These are phyloP conservation scores for Toxonevra muliebris DNA, from an alignment of 2,888 invertebrate genomes.

Conservation along the genomic window DNA sequence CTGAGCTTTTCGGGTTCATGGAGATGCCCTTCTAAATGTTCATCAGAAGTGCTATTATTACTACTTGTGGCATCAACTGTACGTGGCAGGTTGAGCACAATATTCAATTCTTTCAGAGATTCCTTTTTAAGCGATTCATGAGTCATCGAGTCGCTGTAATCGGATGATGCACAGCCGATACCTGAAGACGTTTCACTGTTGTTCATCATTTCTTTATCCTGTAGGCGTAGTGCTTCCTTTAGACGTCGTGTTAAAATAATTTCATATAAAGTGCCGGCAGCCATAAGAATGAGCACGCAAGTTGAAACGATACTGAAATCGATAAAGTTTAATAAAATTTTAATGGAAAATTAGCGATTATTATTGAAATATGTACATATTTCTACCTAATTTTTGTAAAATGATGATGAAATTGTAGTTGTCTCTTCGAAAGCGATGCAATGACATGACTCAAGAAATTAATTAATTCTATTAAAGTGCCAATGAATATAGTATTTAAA, in stretches of 20 bases:
- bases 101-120: slow-evolving; percentile 57
- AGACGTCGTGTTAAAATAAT: slow-evolving; percentile 62
- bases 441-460: no score
- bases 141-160: slow-evolving; percentile 62
- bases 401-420: no score
- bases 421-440: no score
- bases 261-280: slow-evolving; percentile 78
- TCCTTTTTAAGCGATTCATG: slow-evolving; percentile 55
- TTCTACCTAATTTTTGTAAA: no score
- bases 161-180: slow-evolving; percentile 66
- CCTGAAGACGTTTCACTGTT: slow-evolving; percentile 65
- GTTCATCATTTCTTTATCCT: slow-evolving; percentile 64
- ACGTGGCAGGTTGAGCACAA: slow-evolving; percentile 64
- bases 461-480: no score
- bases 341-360: no score
- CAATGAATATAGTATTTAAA: no score
- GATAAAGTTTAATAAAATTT: no score
- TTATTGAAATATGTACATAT: no score
- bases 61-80: slow-evolving; percentile 55
- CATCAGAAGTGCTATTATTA: slow-evolving; percentile 68
- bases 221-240: slow-evolving; percentile 55
- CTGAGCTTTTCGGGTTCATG: slow-evolving; percentile 66
- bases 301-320: slow-evolving; percentile 68
- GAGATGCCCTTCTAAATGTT: slow-evolving; percentile 68
- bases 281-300: slow-evolving; percentile 69